Evolutionary conservation across 2,888 invertebrate genomes (phyloP).

Genomic region (Papilio elwesi): DNA sequence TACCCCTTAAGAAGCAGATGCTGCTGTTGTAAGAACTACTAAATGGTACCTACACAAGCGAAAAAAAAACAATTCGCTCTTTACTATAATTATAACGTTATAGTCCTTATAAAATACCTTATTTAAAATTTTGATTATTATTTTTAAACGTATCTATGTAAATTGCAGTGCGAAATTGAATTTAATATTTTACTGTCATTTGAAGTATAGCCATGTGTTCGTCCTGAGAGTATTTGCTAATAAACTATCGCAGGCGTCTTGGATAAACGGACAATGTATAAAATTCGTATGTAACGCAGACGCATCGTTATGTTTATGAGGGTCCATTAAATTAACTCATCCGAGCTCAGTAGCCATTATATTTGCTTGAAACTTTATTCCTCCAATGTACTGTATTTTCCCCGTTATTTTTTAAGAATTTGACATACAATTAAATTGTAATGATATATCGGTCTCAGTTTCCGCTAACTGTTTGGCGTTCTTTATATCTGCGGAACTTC

Average conservation of each 20-base stretch:
- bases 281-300: conserved; percentile 3
- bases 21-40: too few species aligned
- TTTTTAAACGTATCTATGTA: background rate
- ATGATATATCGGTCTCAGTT: conserved; percentile 27
- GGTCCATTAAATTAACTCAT: conserved; percentile 31
- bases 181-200: background rate
- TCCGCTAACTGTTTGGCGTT: conserved; percentile 21
- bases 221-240: conserved; percentile 21
- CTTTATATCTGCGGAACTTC: conserved; percentile 6
- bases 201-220: conserved; percentile 16
- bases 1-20: too few species aligned
- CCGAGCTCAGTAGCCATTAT: conserved; percentile 34
- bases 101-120: background rate
- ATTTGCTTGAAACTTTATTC: conserved; percentile 23
- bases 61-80: too few species aligned
- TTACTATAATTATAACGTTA: too few species aligned
- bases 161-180: too few species aligned
- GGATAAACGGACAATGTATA: conserved; percentile 2
- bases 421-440: conserved; percentile 26
- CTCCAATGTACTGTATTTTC: conserved; percentile 15
- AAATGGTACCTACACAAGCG: too few species aligned
- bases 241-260: conserved; percentile 30
- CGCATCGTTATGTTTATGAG: conserved; percentile 28
- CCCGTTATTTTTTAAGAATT: conserved; percentile 37
- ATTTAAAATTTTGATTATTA: background rate